Conservation (phyloP, 2,113 vertebrate genomes). For the Aix galericulata region DNA sequence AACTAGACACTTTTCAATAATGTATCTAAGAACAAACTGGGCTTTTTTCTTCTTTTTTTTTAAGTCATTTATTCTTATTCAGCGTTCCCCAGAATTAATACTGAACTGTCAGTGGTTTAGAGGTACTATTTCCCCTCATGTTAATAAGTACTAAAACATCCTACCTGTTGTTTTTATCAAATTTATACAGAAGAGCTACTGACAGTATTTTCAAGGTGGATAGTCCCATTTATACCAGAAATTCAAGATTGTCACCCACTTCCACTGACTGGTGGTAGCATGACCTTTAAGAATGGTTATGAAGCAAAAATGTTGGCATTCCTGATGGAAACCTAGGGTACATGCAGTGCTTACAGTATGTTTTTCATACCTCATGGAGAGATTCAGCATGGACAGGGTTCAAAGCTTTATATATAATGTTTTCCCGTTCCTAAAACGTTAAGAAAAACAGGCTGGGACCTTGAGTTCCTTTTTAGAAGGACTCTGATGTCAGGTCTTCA, state of each 20-base stretch:
- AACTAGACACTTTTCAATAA: background rate
- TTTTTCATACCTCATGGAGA: background rate
- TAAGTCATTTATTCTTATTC: background rate
- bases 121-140: background rate
- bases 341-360: background rate
- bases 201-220: background rate
- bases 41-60: background rate
- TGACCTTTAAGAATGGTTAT: background rate
- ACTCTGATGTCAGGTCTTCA: background rate
- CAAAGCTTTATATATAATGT: background rate
- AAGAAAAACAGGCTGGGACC: background rate
- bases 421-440: background rate
- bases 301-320: background rate
- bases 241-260: background rate
- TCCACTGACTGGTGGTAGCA: background rate
- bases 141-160: background rate
- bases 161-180: fast-evolving
- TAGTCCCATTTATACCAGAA: background rate
- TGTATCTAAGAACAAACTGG: background rate
- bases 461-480: background rate
- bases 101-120: background rate
- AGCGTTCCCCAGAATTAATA: background rate
- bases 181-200: background rate
- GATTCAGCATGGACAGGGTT: background rate
- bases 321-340: background rate